Evolutionary conservation across 2,888 invertebrate genomes (phyloP), one percentile per base, ranked within the genome.

Genomic region (Automeris io): DNA sequence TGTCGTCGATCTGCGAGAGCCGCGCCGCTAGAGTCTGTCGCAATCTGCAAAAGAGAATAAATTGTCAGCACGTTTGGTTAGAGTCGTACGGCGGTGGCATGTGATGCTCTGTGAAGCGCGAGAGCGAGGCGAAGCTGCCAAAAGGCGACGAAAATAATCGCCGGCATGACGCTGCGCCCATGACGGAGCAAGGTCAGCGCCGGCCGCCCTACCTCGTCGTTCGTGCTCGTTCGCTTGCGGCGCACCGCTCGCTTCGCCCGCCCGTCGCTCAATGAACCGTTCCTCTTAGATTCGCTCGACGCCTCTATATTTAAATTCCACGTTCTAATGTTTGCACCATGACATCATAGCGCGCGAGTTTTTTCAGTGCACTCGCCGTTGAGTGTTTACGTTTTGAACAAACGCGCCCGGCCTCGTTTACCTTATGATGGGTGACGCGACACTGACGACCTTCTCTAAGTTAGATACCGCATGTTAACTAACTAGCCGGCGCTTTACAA

Each of bases 11-110:
- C 78, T 93, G 93, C 61, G 89, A 88, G 70, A 91, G 90, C 86
- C 93, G 93, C 70, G 91, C 92, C 81, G 90, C 90, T 66, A 95
- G 88, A 66, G 91, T 91, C 74, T 91, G 91, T 88, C 92, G 90
- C 89, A 95, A 93, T 90, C 95, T 96, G 88, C 42, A 83, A 76
- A 67, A 74, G 57, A 77, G 53, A 57, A 67, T 54, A 42, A 51
- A 46, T 48, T 49, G 57, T 70, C 59, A 61, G 56, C 61, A 54
- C 59, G 70, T 65, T 54, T 47, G 51, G 51, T 58, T 59, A 65
- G 57, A 57, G 57, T 53, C 46, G 54, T 60, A 51, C 48, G 51
- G 54, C 51, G 54, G 54, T 57, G 54, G 61, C 54, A 61, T 67
- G 56, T 59, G 65, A 57, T 62, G 55, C 59, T 54, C 51, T 60